phyloP scores from a whole-genome alignment of 1,140 invertebrate genomes.

The Cecropterus lyciades region DNA sequence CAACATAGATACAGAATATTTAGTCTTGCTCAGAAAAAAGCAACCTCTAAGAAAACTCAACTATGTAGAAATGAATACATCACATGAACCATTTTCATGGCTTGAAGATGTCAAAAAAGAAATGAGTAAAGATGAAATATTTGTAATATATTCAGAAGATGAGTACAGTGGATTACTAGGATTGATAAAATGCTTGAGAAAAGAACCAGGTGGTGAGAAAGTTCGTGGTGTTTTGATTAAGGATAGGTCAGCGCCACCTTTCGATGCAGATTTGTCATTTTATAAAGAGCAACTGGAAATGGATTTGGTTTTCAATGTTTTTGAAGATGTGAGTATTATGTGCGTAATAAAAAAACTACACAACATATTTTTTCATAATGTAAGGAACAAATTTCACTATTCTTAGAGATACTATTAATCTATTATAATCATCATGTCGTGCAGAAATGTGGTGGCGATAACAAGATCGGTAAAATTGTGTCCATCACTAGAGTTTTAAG shows the following conservation, averaged over 20 bases:
- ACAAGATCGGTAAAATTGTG: too few species aligned
- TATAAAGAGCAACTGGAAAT: conserved; percentile 87
- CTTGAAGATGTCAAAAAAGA: conserved; percentile 81
- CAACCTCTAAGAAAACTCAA: conserved; percentile 68
- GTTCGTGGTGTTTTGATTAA: conserved; percentile 87
- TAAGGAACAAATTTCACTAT: too few species aligned
- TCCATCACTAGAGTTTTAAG: too few species aligned
- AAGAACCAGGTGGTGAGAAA: conserved; percentile 88
- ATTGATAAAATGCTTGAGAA: conserved; percentile 89
- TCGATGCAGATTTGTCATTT: conserved; percentile 86
- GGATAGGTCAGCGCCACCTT: conserved; percentile 87
- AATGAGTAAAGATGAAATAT: conserved; percentile 81
- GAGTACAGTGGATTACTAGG: conserved; percentile 92
- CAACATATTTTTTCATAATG: too few species aligned
- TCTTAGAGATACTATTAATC: too few species aligned
- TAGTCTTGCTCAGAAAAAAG: conserved; percentile 73
- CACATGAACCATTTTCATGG: conserved; percentile 68
- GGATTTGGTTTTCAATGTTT: conserved; percentile 92
- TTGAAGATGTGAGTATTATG: conserved; percentile 85
- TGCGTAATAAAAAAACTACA: too few species aligned
- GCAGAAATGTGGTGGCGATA: too few species aligned
- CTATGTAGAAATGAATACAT: conserved; percentile 62
- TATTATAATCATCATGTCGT: too few species aligned
- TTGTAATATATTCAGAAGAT: conserved; percentile 86
- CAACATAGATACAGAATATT: conserved; percentile 70